phyloP scores from a whole-genome alignment of 2,797 vertebrate genomes.

The Poeciliopsis presidionis region DNA sequence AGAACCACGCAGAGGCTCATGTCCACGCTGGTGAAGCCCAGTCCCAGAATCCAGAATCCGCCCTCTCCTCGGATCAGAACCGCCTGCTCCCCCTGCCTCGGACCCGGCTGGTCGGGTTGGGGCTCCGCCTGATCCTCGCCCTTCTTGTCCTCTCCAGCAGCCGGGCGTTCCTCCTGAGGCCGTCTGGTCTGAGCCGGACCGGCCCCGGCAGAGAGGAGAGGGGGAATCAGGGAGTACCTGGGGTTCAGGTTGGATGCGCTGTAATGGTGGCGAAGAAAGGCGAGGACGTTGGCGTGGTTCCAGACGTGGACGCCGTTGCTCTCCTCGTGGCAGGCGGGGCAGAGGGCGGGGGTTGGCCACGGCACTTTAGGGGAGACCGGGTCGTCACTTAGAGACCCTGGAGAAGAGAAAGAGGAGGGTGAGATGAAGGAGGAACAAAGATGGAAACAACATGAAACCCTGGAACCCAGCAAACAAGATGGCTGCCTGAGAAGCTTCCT shows the following conservation, averaged over 20 bases:
- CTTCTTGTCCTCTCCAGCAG: slow-evolving; percentile 25
- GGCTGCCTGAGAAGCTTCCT: no score
- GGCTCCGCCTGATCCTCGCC: slow-evolving; percentile 11
- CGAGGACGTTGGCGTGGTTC: slow-evolving; percentile 84
- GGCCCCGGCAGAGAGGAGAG: slow-evolving; percentile 7
- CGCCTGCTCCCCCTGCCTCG: neutral
- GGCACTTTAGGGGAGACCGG: slow-evolving; percentile 89
- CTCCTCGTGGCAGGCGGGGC: slow-evolving; percentile 89
- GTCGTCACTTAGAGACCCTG: slow-evolving; percentile 92
- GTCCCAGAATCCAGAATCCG: slow-evolving; percentile 81
- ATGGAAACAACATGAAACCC: no score
- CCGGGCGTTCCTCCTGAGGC: slow-evolving; percentile 22
- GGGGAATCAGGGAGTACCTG: slow-evolving; percentile 61
- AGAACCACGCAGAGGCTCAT: slow-evolving; percentile 95
- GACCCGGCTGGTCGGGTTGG: neutral
- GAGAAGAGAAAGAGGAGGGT: neutral
- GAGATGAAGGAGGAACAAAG: no score
- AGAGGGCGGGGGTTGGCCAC: slow-evolving; percentile 91
- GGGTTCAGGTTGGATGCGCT: slow-evolving; percentile 79
- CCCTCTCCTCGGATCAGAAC: neutral
- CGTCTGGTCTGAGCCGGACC: slow-evolving; percentile 14
- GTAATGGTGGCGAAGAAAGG: slow-evolving; percentile 88
- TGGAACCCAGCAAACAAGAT: no score
- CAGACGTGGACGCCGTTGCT: slow-evolving; percentile 85
- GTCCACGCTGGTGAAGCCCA: slow-evolving; percentile 93